These are phyloP conservation scores for Rugalucina vietnamica DNA, from an alignment of 2,888 invertebrate genomes.

Conservation along the genomic window DNA sequence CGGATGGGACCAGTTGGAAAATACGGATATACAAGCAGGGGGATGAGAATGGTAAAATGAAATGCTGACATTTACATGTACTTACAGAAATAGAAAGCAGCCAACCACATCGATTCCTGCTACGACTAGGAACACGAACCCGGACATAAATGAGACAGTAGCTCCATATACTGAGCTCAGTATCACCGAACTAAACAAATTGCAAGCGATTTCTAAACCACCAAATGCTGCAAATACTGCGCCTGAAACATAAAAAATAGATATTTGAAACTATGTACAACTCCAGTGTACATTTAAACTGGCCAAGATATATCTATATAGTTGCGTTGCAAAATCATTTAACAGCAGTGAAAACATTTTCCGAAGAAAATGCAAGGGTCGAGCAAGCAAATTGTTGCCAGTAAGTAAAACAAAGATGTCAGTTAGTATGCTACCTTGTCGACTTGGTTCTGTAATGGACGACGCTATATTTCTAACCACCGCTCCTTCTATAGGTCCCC, in stretches of 20 bases:
- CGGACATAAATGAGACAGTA: constrained; percentile 46
- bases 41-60: too few relatives aligned
- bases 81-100: constrained; percentile 49
- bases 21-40: too few relatives aligned
- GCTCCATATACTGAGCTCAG: constrained; percentile 49
- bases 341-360: not conserved
- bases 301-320: not conserved
- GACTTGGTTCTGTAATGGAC: constrained; percentile 35
- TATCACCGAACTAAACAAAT: constrained; percentile 38
- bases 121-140: constrained; percentile 48
- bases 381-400: not conserved
- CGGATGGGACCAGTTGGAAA: too few relatives aligned
- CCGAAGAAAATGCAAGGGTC: not conserved
- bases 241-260: constrained; percentile 26
- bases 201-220: constrained; percentile 37
- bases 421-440: constrained; percentile 40
- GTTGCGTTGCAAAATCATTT: not conserved
- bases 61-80: not conserved
- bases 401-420: not conserved
- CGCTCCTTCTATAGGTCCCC: constrained; percentile 44
- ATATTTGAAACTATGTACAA: too few relatives aligned
- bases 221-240: constrained; percentile 50
- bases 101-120: constrained; percentile 40
- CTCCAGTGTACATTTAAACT: too few relatives aligned
- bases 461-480: constrained; percentile 43